Conservation (phyloP, 2,113 vertebrate genomes). For the Brachypteracias leptosomus region DNA sequence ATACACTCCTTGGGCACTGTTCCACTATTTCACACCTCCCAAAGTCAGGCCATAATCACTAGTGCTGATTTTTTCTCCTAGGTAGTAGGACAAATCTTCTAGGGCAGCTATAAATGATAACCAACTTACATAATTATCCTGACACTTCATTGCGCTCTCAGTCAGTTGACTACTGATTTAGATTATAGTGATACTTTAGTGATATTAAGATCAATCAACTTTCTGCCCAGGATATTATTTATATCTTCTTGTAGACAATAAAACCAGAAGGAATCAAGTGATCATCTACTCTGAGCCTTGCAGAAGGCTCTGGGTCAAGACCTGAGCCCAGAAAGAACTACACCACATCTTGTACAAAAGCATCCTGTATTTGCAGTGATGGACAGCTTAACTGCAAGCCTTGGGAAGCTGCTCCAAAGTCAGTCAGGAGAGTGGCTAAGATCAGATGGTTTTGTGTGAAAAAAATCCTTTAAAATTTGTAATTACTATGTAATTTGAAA, state of each 20-base stretch:
- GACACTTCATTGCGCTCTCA: background rate
- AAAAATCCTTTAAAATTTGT: slow-evolving; percentile 14
- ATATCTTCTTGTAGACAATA: background rate
- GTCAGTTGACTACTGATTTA: background rate
- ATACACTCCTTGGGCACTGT: background rate
- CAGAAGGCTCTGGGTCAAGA: background rate
- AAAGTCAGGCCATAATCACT: rapidly evolving
- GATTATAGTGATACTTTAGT: background rate
- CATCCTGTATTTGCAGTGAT: background rate
- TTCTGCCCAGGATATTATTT: background rate
- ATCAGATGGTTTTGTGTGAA: background rate
- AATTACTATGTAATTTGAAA: slow-evolving; percentile 51
- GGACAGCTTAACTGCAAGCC: background rate
- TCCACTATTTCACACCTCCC: background rate
- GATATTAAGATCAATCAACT: background rate
- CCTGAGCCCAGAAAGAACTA: background rate
- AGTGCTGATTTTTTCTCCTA: background rate
- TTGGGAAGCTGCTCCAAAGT: background rate
- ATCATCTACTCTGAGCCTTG: background rate
- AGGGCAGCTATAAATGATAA: background rate
- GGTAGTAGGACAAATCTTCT: background rate
- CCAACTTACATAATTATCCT: background rate
- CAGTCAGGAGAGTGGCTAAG: background rate
- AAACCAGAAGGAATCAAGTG: background rate
- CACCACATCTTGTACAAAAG: background rate